Evolutionary conservation across 1,140 invertebrate genomes (phyloP).

Genomic region (Delia radicum): DNA sequence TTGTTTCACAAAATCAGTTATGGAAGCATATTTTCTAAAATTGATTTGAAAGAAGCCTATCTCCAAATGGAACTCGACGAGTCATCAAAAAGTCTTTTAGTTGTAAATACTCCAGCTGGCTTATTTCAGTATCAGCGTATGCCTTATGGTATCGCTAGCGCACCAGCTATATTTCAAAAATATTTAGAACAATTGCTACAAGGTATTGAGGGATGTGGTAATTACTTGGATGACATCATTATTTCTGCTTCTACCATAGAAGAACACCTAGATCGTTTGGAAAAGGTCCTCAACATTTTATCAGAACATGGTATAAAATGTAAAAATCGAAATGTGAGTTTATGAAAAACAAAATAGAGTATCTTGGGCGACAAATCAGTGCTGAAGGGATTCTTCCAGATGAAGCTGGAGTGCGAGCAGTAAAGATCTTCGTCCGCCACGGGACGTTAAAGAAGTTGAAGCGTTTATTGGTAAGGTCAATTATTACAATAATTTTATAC

Average conservation of each 20-base stretch:
- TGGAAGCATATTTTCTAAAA: slow-evolving; percentile 41
- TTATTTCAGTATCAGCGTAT: too few relatives aligned
- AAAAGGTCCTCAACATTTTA: slow-evolving; percentile 36
- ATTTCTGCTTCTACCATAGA: slow-evolving; percentile 33
- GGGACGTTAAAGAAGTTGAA: slow-evolving; percentile 41
- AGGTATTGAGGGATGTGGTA: slow-evolving; percentile 43
- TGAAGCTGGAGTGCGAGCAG: slow-evolving; percentile 29
- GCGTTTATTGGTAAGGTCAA: slow-evolving; percentile 41
- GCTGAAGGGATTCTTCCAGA: slow-evolving; percentile 32
- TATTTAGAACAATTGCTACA: slow-evolving; percentile 38
- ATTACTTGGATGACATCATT: slow-evolving; percentile 52
- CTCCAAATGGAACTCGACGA: slow-evolving; percentile 42
- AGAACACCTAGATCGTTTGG: slow-evolving; percentile 41
- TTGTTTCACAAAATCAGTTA: slow-evolving; percentile 46
- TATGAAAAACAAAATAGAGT: slow-evolving; percentile 37
- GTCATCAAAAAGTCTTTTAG: too few relatives aligned
- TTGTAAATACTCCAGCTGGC: too few relatives aligned
- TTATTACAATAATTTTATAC: slow-evolving; percentile 39
- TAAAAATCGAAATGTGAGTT: too few relatives aligned
- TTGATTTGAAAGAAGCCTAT: slow-evolving; percentile 38
- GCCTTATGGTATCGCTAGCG: slow-evolving; percentile 53
- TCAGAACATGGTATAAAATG: slow-evolving; percentile 27
- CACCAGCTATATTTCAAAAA: slow-evolving; percentile 49
- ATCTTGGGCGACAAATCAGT: slow-evolving; percentile 43
- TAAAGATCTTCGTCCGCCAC: slow-evolving; percentile 37